Conservation (phyloP, 2,797 vertebrate genomes). For the Acestrorhynchus altus region DNA sequence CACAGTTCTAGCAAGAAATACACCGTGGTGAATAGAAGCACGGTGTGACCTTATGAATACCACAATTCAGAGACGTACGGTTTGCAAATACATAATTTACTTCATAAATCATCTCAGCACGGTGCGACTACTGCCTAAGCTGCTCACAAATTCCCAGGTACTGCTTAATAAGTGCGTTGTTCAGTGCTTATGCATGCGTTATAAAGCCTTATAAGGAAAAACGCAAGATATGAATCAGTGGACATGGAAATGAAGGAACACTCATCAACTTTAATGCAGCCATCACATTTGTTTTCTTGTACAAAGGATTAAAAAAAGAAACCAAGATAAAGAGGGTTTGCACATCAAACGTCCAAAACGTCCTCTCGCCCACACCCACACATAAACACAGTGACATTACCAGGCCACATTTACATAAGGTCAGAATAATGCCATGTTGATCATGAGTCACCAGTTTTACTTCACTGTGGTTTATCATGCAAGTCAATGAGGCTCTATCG, state of each 20-base stretch:
- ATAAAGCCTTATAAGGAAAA: not conserved
- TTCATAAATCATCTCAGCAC: too few species aligned
- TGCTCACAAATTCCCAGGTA: too few species aligned
- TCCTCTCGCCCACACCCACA: not conserved
- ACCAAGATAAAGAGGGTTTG: not conserved
- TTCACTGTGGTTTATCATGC: slow-evolving; percentile 45
- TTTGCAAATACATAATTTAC: too few species aligned
- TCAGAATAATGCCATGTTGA: slow-evolving; percentile 32
- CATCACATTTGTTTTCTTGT: slow-evolving; percentile 48
- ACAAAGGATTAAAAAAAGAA: slow-evolving; percentile 54
- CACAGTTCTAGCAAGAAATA: too few species aligned
- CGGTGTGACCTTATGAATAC: too few species aligned
- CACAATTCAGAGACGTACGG: too few species aligned
- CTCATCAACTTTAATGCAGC: slow-evolving; percentile 53
- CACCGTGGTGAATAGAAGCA: too few species aligned
- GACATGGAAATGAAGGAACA: slow-evolving; percentile 15
- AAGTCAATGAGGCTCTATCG: slow-evolving; percentile 32
- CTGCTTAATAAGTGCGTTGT: too few species aligned
- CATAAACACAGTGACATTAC: slow-evolving; percentile 50
- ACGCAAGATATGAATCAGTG: not conserved
- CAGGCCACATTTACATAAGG: slow-evolving; percentile 41
- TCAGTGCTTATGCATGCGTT: too few species aligned
- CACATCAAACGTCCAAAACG: slow-evolving; percentile 35
- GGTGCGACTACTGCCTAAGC: too few species aligned
- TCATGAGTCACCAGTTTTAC: slow-evolving; percentile 40